phyloP scores from a whole-genome alignment of 92 coral and sea anemone genomes.

The Phenganax subtilis region DNA sequence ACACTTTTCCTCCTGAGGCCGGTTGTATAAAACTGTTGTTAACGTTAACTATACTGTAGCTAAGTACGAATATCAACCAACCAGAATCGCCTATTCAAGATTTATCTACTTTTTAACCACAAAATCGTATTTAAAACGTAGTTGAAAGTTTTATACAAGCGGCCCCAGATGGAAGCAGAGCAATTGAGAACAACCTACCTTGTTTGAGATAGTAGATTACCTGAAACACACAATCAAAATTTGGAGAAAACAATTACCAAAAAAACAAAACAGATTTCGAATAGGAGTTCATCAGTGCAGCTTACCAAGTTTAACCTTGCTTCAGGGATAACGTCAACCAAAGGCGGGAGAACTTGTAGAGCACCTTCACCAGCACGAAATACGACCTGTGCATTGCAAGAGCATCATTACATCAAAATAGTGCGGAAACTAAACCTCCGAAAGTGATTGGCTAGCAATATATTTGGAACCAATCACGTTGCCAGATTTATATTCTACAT shows the following conservation, averaged over 20 bases:
- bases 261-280: background rate
- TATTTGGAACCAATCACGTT: too few species aligned
- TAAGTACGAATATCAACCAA: too few species aligned
- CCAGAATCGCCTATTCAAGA: too few species aligned
- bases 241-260: background rate
- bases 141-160: too few species aligned
- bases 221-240: conserved; percentile 39
- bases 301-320: conserved; percentile 94
- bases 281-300: background rate
- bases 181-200: conserved; percentile 50
- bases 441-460: too few species aligned
- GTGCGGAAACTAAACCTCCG: too few species aligned
- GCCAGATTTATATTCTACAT: too few species aligned
- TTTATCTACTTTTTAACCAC: too few species aligned
- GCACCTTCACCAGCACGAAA: conserved; percentile 99
- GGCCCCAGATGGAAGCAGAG: background rate
- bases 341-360: conserved; percentile 89
- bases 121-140: too few species aligned
- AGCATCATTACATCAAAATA: background rate
- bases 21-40: too few species aligned
- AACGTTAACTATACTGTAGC: too few species aligned
- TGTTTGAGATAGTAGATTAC: conserved; percentile 89
- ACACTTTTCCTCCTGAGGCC: too few species aligned
- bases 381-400: conserved; percentile 60
- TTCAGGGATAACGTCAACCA: conserved; percentile 98